phyloP scores from a whole-genome alignment of 2,888 invertebrate genomes.

The Helicoverpa assulta region DNA sequence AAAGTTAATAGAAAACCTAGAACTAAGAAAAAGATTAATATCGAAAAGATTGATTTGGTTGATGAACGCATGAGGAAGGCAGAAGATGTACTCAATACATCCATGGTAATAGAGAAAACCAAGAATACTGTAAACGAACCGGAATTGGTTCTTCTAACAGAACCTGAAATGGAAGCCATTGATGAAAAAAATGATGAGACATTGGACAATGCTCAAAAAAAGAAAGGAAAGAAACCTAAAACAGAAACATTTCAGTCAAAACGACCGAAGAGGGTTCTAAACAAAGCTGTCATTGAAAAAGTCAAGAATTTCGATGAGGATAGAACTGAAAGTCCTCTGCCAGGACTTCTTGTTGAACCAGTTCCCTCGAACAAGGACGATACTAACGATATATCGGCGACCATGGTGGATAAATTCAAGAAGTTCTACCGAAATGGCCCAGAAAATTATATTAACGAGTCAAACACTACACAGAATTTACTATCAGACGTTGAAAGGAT shows the following conservation, averaged over 20 bases:
- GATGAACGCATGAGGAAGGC: slow-evolving; percentile 80
- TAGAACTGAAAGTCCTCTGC: slow-evolving; percentile 78
- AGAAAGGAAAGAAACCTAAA: slow-evolving; percentile 49
- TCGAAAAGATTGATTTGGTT: slow-evolving; percentile 61
- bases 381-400: slow-evolving; percentile 65
- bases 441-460: slow-evolving; percentile 63
- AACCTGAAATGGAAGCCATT: slow-evolving; percentile 74
- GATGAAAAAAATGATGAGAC: slow-evolving; percentile 46
- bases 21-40: slow-evolving; percentile 46
- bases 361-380: slow-evolving; percentile 59
- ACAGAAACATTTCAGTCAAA: slow-evolving; percentile 46
- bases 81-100: slow-evolving; percentile 72
- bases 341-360: slow-evolving; percentile 78
- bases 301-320: slow-evolving; percentile 62
- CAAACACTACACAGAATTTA: slow-evolving; percentile 75
- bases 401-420: slow-evolving; percentile 73
- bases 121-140: slow-evolving; percentile 53
- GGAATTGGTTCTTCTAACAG: slow-evolving; percentile 58
- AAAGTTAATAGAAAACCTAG: slow-evolving; percentile 47
- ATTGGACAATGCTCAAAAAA: slow-evolving; percentile 43
- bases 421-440: slow-evolving; percentile 69
- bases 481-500: slow-evolving; percentile 70
- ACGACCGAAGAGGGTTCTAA: slow-evolving; percentile 46
- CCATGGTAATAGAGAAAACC: slow-evolving; percentile 66
- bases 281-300: slow-evolving; percentile 53